These are phyloP conservation scores for Synergus japonicus DNA, from an alignment of 2,888 invertebrate species.

Conservation along the genomic window DNA sequence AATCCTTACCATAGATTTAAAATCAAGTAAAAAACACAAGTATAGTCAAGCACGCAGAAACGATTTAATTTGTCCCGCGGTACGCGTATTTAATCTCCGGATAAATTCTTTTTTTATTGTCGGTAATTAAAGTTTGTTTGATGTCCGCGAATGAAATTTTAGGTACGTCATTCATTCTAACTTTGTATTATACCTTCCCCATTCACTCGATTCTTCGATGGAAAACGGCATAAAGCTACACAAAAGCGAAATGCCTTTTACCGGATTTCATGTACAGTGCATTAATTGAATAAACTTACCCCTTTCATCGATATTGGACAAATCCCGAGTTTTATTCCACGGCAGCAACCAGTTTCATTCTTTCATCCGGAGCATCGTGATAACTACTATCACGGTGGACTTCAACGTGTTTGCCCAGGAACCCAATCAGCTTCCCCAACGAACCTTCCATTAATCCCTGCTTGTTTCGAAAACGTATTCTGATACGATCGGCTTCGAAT, in stretches of 20 bases:
- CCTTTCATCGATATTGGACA: slow-evolving; percentile 19
- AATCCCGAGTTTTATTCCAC: background rate
- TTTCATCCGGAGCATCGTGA: slow-evolving; percentile 18
- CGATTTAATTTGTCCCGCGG: background rate
- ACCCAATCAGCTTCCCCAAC: slow-evolving; percentile 11
- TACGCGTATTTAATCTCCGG: background rate
- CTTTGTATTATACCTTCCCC: background rate
- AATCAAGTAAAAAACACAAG: background rate
- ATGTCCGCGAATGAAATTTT: background rate
- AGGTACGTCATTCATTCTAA: background rate
- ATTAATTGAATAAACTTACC: slow-evolving; percentile 34
- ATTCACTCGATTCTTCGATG: slow-evolving; percentile 14
- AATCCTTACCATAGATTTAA: background rate
- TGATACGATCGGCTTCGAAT: background rate
- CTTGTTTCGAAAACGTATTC: slow-evolving; percentile 14
- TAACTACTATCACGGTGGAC: slow-evolving; percentile 4
- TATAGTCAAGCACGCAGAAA: background rate
- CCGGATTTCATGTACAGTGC: background rate
- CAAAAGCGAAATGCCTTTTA: slow-evolving; percentile 15
- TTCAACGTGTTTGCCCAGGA: slow-evolving; percentile 1
- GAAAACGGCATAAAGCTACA: background rate
- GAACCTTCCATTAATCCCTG: slow-evolving; percentile 12
- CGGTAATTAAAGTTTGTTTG: slow-evolving; percentile 11
- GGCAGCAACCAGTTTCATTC: background rate
- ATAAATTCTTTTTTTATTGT: background rate